phyloP scores from a whole-genome alignment of 2,888 invertebrate genomes.

The Pseudococcus longispinus region DNA sequence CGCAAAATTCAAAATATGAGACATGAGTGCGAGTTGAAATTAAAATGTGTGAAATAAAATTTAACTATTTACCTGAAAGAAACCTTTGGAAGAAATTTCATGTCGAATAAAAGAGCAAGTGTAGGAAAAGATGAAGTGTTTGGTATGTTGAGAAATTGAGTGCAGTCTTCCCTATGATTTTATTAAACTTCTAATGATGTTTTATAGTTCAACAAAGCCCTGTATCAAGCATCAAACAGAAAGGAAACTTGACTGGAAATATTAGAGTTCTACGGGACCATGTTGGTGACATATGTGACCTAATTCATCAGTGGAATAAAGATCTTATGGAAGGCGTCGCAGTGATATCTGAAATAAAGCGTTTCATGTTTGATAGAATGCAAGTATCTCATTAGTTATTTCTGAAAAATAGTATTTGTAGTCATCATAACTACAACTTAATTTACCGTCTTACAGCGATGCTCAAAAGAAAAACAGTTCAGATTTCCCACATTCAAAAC shows the following conservation, averaged over 20 bases:
- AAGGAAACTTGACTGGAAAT: slow-evolving; percentile 56
- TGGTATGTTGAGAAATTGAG: background rate
- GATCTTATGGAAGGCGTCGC: slow-evolving; percentile 26
- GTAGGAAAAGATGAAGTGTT: background rate
- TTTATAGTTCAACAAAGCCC: slow-evolving; percentile 54
- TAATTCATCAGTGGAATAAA: slow-evolving; percentile 42
- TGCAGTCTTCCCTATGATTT: background rate
- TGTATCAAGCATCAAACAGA: slow-evolving; percentile 46
- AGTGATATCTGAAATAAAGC: background rate
- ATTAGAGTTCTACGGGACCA: slow-evolving; percentile 43
- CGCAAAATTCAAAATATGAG: too few relatives aligned
- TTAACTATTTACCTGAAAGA: background rate
- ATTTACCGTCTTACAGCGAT: background rate
- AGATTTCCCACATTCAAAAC: background rate
- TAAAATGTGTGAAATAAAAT: background rate
- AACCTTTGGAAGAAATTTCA: background rate
- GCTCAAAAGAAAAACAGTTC: background rate
- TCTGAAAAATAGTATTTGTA: background rate
- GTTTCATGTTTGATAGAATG: background rate
- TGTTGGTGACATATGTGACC: slow-evolving; percentile 7
- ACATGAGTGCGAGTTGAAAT: too few relatives aligned
- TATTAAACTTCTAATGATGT: background rate
- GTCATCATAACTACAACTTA: background rate
- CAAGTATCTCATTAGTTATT: background rate
- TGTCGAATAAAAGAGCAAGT: slow-evolving; percentile 4